phyloP scores from a whole-genome alignment of 2,797 vertebrate genomes.

The Anabacerthia variegaticeps region DNA sequence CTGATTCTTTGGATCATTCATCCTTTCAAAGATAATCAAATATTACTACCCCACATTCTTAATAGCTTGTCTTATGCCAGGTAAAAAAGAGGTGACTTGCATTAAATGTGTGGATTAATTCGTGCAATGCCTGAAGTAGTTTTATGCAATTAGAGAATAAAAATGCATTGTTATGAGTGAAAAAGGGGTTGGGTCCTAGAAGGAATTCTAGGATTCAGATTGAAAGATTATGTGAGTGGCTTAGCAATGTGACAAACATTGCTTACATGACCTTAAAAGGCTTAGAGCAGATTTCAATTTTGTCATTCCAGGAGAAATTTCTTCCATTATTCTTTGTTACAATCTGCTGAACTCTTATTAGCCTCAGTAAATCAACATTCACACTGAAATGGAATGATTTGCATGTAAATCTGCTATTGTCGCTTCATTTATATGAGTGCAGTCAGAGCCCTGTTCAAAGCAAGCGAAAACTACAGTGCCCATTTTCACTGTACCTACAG shows the following conservation, averaged over 20 bases:
- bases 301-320: not conserved
- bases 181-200: not conserved
- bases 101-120: not conserved
- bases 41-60: not conserved
- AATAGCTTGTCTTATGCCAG: not conserved
- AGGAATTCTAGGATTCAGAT: not conserved
- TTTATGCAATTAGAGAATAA: not conserved
- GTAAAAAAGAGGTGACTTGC: not conserved
- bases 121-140: not conserved
- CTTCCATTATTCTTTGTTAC: not conserved
- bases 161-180: not conserved
- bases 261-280: not conserved
- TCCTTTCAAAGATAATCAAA: not conserved
- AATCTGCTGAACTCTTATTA: not conserved
- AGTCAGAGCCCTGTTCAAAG: not conserved
- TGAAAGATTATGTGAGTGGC: not conserved
- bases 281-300: constrained; percentile 3
- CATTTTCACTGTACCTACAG: not conserved
- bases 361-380: not conserved
- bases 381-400: not conserved
- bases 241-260: not conserved
- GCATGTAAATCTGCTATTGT: not conserved
- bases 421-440: not conserved
- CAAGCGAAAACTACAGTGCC: not conserved
- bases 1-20: not conserved